phyloP scores from a whole-genome alignment of 2,888 invertebrate genomes.

The Dendrolimus houi region DNA sequence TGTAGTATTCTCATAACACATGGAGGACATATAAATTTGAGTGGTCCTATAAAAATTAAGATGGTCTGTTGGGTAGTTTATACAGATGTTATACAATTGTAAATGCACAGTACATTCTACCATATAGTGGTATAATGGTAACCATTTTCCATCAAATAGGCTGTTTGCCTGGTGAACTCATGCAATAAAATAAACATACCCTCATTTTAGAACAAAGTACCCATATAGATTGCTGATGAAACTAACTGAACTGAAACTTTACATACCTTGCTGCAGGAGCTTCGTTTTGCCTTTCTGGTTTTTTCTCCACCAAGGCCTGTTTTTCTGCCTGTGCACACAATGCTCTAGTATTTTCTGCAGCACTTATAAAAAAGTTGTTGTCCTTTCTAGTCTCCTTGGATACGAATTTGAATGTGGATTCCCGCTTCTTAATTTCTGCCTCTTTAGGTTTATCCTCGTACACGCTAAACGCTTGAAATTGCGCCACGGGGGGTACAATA shows the following conservation, averaged over 20 bases:
- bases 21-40: too few species aligned
- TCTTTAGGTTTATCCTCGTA: conserved; percentile 80
- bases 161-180: too few species aligned
- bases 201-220: too few species aligned
- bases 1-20: too few species aligned
- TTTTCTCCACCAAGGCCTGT: conserved; percentile 34
- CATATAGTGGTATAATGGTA: too few species aligned
- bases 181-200: too few species aligned
- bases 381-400: conserved; percentile 53
- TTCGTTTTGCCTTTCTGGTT: conserved; percentile 48
- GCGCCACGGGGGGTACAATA: conserved; percentile 79
- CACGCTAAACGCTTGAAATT: conserved; percentile 85
- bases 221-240: background rate
- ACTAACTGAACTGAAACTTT: conserved; percentile 5
- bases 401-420: conserved; percentile 57
- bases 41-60: too few species aligned
- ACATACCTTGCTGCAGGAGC: conserved; percentile 36
- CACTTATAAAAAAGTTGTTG: conserved; percentile 47
- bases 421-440: conserved; percentile 56
- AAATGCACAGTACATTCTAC: too few species aligned
- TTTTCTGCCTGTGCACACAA: conserved; percentile 37
- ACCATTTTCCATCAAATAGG: too few species aligned
- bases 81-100: too few species aligned
- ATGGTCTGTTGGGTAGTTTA: too few species aligned
- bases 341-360: conserved; percentile 49